A percentile compares a stretch with the other conserved stretches of the same genome.
Conservation (phyloP, 2,888 invertebrate species). For the Acronicta aceris region DNA sequence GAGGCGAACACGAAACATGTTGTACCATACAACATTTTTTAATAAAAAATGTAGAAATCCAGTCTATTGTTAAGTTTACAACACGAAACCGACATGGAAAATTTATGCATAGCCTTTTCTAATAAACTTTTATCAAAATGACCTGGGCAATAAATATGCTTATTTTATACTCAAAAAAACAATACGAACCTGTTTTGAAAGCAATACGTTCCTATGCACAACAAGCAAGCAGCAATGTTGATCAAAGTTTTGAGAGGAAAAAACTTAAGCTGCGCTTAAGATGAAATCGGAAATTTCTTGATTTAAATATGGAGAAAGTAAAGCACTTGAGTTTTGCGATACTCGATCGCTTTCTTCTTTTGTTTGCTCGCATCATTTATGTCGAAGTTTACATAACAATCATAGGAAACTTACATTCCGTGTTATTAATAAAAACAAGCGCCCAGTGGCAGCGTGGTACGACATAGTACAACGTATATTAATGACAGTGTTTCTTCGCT, state of each 20-base stretch:
- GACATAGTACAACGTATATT: constrained; percentile 77
- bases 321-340: constrained; percentile 48
- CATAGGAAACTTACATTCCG: constrained; percentile 59
- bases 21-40: constrained; percentile 3
- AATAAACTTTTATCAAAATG: constrained; percentile 32
- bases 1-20: constrained; percentile 24
- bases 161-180: constrained; percentile 33
- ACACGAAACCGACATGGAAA: constrained; percentile 15
- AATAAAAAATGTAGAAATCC: constrained; percentile 19
- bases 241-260: constrained; percentile 46
- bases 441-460: constrained; percentile 42
- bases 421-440: constrained; percentile 64
- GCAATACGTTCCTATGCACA: too few relatives aligned
- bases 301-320: constrained; percentile 50
- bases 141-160: constrained; percentile 24
- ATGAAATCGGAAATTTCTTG: constrained; percentile 47
- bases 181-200: constrained; percentile 29
- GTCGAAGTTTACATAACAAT: constrained; percentile 53
- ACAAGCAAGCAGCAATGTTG: constrained; percentile 38
- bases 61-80: constrained; percentile 35
- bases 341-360: constrained; percentile 50
- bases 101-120: constrained; percentile 36
- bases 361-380: constrained; percentile 61
- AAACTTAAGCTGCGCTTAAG: constrained; percentile 37
- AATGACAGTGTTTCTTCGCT: constrained; percentile 81